Evolutionary conservation across 2,888 invertebrate genomes (phyloP).

Genomic region (Dioctria linearis): DNA sequence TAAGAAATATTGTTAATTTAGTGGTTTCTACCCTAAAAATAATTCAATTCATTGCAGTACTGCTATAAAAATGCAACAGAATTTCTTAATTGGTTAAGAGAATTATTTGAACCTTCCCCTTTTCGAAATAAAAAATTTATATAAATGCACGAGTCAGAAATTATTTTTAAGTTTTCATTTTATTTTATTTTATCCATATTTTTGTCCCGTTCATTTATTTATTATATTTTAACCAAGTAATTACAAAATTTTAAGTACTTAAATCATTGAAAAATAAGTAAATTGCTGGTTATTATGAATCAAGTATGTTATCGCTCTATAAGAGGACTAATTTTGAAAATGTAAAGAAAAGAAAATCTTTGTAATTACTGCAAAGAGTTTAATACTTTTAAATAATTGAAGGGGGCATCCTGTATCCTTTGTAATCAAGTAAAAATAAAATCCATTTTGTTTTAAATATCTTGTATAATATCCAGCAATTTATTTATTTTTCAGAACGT

Average conservation of each 20-base stretch:
- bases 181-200: not conserved
- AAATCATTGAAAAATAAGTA: slow-evolving; percentile 54
- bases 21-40: too few species aligned
- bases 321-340: too few species aligned
- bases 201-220: slow-evolving; percentile 58
- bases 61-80: too few species aligned
- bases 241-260: not conserved
- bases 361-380: not conserved
- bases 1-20: too few species aligned
- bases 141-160: too few species aligned
- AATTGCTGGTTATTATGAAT: slow-evolving; percentile 55
- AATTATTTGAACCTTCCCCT: too few species aligned
- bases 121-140: too few species aligned
- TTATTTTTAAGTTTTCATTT: too few species aligned
- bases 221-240: slow-evolving; percentile 1
- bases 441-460: slow-evolving; percentile 46
- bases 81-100: too few species aligned
- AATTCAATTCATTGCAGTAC: too few species aligned
- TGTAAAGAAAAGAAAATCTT: too few species aligned
- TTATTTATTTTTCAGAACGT: slow-evolving; percentile 70
- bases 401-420: slow-evolving; percentile 53
- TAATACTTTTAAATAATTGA: slow-evolving; percentile 57
- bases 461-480: slow-evolving; percentile 66
- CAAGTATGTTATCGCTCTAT: too few species aligned
- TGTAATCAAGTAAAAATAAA: slow-evolving; percentile 9